Base-by-base conservation (phyloP, 2,888 invertebrate species). In the Andrena haemorrhoa region DNA sequence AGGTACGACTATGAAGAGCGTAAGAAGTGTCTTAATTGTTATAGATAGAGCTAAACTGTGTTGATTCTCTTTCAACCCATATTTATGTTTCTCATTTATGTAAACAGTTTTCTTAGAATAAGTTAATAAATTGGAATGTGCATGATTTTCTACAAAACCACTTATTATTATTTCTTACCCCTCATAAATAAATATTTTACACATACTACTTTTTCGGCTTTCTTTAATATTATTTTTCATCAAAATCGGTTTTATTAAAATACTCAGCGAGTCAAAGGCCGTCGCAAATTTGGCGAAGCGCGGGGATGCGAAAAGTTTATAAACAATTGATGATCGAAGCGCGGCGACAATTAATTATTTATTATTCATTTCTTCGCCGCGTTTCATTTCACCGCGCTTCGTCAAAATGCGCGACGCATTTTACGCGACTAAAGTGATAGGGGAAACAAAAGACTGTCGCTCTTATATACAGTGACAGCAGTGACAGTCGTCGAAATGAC, bases 1-100 rank as follows among this genome's bases (percentile, higher is more conserved):
- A 92, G 92, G 51, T 92, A 92, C 77, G 89, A 92, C 49, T 72
- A 69, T 0, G 86, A 85, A 23, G 91, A 90, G 56, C 87, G 85
- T 71, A 87, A 73, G 16, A 88, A 90, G 68, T 92, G 92, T 12
- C 82, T 92, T 20, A 89, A 88, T 65, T 92, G 92, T 79, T 92
- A 91, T 73, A 82, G 70, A 78, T 92, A 78, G 89, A 77, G 8
- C n/a, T 64, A 41, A 65, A 26, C 29, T 33, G 74, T 73, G 58
- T 16, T 23, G n/a, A 49, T 49, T 29, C 12, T 56, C 77, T 72
- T 63, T 49, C 70, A 79, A 49, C 4, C 70, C 20, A 35, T 75
- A 76, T 75, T 75, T 77, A 79, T 75, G 8, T 26, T 65, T 60
- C 61, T 29, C 64, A 47, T 35, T 69, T 65, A 65, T 69, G 16